Conservation (phyloP, 2,888 invertebrate species). For the Hemaris fuciformis region DNA sequence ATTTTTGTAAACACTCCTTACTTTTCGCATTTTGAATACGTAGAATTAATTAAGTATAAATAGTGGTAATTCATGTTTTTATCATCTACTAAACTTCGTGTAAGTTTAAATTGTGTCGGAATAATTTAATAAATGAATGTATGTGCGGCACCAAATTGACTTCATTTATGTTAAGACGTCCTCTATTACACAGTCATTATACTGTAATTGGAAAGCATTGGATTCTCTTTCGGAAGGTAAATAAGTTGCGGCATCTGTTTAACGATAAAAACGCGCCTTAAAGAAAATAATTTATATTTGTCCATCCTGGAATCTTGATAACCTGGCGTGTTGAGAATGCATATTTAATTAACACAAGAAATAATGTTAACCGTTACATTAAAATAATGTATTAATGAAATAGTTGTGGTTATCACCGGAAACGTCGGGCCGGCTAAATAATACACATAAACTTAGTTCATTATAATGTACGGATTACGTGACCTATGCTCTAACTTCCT, state of each 20-base stretch:
- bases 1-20: not conserved
- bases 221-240: constrained; percentile 6
- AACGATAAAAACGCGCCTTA: not conserved
- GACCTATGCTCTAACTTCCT: constrained; percentile 40
- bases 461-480: constrained; percentile 36
- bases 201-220: not conserved
- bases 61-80: not conserved
- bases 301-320: not conserved
- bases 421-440: constrained; percentile 32
- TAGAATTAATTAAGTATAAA: not conserved
- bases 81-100: not conserved
- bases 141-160: not conserved
- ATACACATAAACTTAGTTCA: constrained; percentile 28
- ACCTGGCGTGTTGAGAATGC: not conserved
- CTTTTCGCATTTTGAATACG: not conserved
- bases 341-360: constrained; percentile 14
- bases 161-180: constrained; percentile 3
- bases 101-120: not conserved
- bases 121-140: constrained; percentile 1
- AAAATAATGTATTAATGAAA: constrained; percentile 23
- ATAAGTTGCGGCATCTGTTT: not conserved
- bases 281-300: not conserved
- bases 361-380: constrained; percentile 29
- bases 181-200: constrained; percentile 5
- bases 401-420: constrained; percentile 40